A percentile compares a stretch with the other conserved stretches of the same genome.
Evolutionary conservation across 2,113 vertebrate genomes (phyloP).

Genomic region (Anarrhichthys ocellatus): DNA sequence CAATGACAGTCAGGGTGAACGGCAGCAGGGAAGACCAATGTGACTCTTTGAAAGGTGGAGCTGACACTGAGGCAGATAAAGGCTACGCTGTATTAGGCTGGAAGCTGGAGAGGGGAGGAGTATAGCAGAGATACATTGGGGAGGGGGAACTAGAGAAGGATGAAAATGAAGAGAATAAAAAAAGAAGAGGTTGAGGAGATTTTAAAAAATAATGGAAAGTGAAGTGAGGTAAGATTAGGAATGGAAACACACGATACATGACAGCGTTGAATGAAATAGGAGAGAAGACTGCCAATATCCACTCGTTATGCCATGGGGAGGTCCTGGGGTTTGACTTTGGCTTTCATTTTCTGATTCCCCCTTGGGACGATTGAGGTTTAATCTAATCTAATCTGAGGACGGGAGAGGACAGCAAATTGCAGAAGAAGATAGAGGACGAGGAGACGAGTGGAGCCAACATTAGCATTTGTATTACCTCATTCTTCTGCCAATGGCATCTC

Average conservation of each 20-base stretch:
- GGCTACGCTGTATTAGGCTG: constrained; percentile 1
- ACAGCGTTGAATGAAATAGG: neutral
- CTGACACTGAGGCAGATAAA: constrained; percentile 8
- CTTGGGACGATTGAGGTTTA: constrained; percentile 17
- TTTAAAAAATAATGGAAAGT: neutral
- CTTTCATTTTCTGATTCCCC: neutral
- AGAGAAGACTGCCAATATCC: neutral
- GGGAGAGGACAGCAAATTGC: constrained; percentile 17
- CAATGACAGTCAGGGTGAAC: constrained; percentile 22
- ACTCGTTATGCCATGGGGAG: neutral
- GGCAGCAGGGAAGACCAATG: constrained; percentile 3
- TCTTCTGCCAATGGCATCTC: constrained; percentile 50
- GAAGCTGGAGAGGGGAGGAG: neutral
- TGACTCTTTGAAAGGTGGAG: constrained; percentile 6
- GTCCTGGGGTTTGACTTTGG: neutral
- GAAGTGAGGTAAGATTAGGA: neutral
- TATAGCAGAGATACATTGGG: neutral
- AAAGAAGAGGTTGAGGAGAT: neutral
- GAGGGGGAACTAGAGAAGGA: neutral
- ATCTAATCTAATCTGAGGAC: constrained; percentile 37
- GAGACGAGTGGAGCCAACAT: constrained; percentile 46
- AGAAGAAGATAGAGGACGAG: constrained; percentile 1
- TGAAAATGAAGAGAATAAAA: neutral
- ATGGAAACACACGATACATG: constrained; percentile 1
- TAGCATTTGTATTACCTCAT: constrained; percentile 73